phyloP scores from a whole-genome alignment of 2,113 vertebrate species.

The Ibidorhyncha struthersii region DNA sequence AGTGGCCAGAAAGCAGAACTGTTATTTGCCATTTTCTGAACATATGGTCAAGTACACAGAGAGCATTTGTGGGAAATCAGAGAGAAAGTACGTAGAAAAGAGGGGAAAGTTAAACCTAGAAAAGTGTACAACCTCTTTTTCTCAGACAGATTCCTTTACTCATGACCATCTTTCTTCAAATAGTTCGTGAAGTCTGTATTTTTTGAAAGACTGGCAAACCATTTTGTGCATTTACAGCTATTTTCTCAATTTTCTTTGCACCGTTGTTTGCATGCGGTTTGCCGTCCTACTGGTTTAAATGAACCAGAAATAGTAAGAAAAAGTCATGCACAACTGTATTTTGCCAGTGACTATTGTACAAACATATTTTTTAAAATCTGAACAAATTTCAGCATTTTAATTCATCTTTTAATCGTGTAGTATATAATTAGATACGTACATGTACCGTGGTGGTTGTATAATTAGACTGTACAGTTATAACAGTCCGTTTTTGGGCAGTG shows the following conservation, averaged over 20 bases:
- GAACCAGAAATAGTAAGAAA: neutral
- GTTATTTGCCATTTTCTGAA: neutral
- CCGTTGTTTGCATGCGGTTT: neutral
- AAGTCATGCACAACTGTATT: neutral
- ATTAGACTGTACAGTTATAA: neutral
- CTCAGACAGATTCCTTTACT: neutral
- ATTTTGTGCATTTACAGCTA: neutral
- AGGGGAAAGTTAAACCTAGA: neutral
- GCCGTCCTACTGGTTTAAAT: neutral
- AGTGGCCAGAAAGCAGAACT: neutral
- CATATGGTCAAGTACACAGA: neutral
- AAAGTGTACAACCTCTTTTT: neutral
- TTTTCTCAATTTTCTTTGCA: neutral
- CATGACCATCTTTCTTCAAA: neutral
- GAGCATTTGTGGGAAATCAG: neutral
- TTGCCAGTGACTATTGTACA: neutral
- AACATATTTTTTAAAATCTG: neutral
- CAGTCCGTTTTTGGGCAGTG: neutral
- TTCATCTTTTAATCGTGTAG: neutral
- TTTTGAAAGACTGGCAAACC: neutral
- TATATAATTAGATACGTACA: neutral
- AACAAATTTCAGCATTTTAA: neutral
- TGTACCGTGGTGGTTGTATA: neutral
- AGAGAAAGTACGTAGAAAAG: neutral
- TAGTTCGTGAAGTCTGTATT: neutral